Base-by-base conservation (phyloP, 2,797 vertebrate genomes). In the Antennarius maculatus region DNA sequence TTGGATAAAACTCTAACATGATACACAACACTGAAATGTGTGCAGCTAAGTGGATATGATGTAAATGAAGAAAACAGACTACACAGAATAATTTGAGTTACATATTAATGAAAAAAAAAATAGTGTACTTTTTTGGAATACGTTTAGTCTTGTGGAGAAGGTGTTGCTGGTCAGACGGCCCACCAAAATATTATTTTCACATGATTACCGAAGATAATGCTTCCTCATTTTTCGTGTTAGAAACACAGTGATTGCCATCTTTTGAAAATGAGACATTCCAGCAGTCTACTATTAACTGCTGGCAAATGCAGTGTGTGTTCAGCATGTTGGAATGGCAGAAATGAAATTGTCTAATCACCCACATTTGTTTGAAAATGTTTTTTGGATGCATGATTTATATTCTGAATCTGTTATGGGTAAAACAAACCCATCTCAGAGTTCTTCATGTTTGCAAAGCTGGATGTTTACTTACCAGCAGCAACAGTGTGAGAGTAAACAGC, bases 341-440 rank as follows among this genome's bases (percentile, higher is more conserved):
- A 81, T 62, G 39, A 80, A 77, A 77, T 51, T 50, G 80, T 86
- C 81, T 59, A 88, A 87, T 86, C 78, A 77, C 13, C 58, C 43
- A 23, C 54, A 74, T 76, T 87, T 84, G 69, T 77, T 78, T 28
- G 42, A 62, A 62, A 83, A 76, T 63, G 52, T 77, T 5, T 5
- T 84, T 70, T 39, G 39, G 60, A 54, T 45, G 18, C 69, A 60
- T 66, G 60, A 84, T 87, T 87, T 84, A 83, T 86, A 74, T 77
- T 75, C 49, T 29, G 18, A 74, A 74, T 74, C 37, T n/a, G 49
- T 56, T 71, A 37, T 31, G 27, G 52, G 50, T 50, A 37, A 66
- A 60, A 74, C 55, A 2, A 74, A 51, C 23, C 51, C 23, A 61
- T 73, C 48, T 77, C 41, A 6, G 18, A 72, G 47, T 69, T 64